Conservation (phyloP, 2,797 vertebrate genomes). For the Euphonia xanthogaster region DNA sequence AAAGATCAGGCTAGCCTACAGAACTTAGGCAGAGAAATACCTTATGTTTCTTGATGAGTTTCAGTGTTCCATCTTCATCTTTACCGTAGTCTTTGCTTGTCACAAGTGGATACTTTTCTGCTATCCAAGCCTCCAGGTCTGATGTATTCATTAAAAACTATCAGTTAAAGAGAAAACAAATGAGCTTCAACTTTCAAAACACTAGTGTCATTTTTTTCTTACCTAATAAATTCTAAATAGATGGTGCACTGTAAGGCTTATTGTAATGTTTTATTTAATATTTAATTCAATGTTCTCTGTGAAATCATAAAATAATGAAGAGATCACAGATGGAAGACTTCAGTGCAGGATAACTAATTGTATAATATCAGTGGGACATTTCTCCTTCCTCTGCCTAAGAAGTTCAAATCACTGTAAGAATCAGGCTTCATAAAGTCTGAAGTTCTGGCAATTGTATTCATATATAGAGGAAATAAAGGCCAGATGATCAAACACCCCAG, state of each 20-base stretch:
- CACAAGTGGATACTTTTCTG: slow-evolving; percentile 76
- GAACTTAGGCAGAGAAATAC: slow-evolving; percentile 64
- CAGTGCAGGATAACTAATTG: not conserved
- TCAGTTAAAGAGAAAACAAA: not conserved
- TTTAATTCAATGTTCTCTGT: not conserved
- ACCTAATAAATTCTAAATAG: not conserved
- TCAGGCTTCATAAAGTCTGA: not conserved
- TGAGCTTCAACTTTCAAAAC: not conserved
- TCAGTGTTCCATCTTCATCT: slow-evolving; percentile 77
- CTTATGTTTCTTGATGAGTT: slow-evolving; percentile 85
- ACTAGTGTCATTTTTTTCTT: not conserved
- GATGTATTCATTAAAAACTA: slow-evolving; percentile 85
- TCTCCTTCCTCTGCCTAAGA: not conserved
- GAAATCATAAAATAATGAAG: not conserved
- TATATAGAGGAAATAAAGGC: not conserved
- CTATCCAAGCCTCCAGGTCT: slow-evolving; percentile 83
- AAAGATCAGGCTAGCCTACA: not conserved
- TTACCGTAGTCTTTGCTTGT: slow-evolving; percentile 82
- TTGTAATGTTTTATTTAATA: not conserved
- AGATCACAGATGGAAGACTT: not conserved
- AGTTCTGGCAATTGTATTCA: not conserved
- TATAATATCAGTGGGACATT: not conserved
- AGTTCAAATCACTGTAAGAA: not conserved
- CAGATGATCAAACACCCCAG: not conserved
- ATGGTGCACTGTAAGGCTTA: not conserved